Base-by-base conservation (phyloP, 2,113 vertebrate species). In the Engraulis encrasicolus region DNA sequence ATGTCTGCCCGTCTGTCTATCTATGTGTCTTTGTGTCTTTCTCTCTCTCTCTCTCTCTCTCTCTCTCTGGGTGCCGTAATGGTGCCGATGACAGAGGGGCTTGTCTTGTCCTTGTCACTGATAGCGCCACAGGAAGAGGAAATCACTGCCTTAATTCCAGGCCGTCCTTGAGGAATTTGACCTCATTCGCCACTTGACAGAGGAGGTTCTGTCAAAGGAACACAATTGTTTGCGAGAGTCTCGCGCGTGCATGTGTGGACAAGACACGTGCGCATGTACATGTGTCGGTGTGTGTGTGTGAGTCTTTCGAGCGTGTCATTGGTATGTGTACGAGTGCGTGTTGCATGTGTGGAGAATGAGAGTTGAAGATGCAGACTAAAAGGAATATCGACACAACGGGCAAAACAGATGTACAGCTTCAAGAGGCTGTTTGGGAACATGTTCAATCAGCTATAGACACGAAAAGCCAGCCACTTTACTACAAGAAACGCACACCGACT, bases 351-450 rank as follows among this genome's bases (percentile, higher is more conserved):
- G 31, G 23, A 74, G 66, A 74, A 12, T 34, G 27, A 34, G 12
- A 71, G 61, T 20, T 23, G 54, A 6, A 58, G 54, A 58, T 23
- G 18, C 12, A 74, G 66, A 74, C 27, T 31, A 14, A 14, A 12
- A 15, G 61, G 52, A 20, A 58, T n/a, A 58, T 20, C n/a, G 52
- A n/a, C 52, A 74, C 27, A 74, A 31, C 31, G 15, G 34, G 66
- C 27, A 27, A 74, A 31, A 71, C 61, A 74, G 17, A 74, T 74
- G 31, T 14, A 74, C 66, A 34, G 66, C 27, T 27, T 14, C 66
- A 74, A 74, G 66, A 74, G 66, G 27, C 34, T 74, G 66, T 74
- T 23, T 74, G 66, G 66, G 66, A 74, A 74, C 66, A 74, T 74
- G 66, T 74, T 74, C 27, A 74, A 31, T 74, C 66, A 31, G 66